Evolutionary conservation across 92 coral and sea anemone species (phyloP), one percentile per base, ranked within the genome.

Genomic region (Palythoa heliodiscus): DNA sequence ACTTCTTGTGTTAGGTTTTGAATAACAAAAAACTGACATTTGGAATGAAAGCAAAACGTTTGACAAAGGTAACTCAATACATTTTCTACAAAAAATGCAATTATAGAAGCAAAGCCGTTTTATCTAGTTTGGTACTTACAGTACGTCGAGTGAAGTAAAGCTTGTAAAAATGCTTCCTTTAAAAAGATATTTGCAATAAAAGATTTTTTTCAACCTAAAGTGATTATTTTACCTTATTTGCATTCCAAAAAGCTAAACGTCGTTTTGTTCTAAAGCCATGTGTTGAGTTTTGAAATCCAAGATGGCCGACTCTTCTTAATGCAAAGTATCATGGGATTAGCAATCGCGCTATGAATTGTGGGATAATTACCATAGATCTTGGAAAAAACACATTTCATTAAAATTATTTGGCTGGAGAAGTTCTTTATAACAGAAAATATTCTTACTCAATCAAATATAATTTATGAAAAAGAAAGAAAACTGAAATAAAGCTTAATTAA

Each of bases 241-340:
- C 83, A 50, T 77, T 35, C 83, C 83, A 77, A 54, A 77, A 77
- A 77, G 83, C 83, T 77, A 50, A 77, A 55, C 70, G 11, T 77
- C 70, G 83, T 77, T 77, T 54, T 53, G 70, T 77, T 50, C 35
- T 55, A 24, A 11, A 76, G 37, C 23, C 66, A 76, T 76, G 35
- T 76, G 82, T 76, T 76, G 66, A 63, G n/a, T 55, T 76, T 76
- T 76, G 64, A 7, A 76, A 76, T 76, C 82, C 57, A 76, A 78
- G 71, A 58, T 78, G 85, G 85, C 85, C 73, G 73, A 64, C 76
- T 82, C 76, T 82, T 39, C 76, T 82, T 43, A 82, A 64, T 82
- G 86, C 76, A 82, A 68, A 82, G 63, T 17, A 82, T 82, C 57
- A 82, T 82, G 84, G 84, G 84, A 80, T 80, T 20, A 80, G 54